A percentile compares a stretch with the other conserved stretches of the same genome.
phyloP scores from a whole-genome alignment of 2,113 vertebrate species.

The Brachypodius melanocephalos region DNA sequence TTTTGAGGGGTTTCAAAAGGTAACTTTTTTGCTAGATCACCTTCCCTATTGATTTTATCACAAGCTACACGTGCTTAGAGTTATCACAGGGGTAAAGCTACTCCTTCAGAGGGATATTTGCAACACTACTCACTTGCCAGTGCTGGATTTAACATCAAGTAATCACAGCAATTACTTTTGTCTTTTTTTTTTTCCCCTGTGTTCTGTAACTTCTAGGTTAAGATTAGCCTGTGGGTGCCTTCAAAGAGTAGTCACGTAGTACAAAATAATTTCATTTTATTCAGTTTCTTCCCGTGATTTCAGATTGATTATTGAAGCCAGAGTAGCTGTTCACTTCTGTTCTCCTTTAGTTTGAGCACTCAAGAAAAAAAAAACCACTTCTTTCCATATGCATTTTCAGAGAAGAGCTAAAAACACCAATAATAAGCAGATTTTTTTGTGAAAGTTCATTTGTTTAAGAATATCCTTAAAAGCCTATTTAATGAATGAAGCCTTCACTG shows the following conservation, averaged over 20 bases:
- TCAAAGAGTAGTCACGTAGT: neutral
- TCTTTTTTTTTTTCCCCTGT: neutral
- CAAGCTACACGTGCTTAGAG: accelerated
- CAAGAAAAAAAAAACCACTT: neutral
- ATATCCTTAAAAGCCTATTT: neutral
- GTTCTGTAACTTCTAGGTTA: neutral
- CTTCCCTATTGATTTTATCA: neutral
- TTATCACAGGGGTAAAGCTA: neutral
- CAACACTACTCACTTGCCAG: neutral
- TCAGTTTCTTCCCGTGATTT: neutral
- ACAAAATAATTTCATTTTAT: neutral
- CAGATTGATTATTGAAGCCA: neutral
- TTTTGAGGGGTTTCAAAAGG: neutral
- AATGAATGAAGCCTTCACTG: neutral
- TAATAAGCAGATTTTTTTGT: neutral
- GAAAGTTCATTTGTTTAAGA: neutral
- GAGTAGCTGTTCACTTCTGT: neutral
- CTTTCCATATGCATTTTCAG: neutral
- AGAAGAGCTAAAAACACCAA: neutral
- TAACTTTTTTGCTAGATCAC: neutral
- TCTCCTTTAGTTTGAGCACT: neutral
- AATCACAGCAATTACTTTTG: neutral
- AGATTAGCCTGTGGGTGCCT: neutral
- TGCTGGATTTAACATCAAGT: neutral
- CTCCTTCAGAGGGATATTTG: neutral